Evolutionary conservation across 1,140 invertebrate genomes (phyloP), one percentile per base, ranked within the genome.

Genomic region (Procambarus virginalis): DNA sequence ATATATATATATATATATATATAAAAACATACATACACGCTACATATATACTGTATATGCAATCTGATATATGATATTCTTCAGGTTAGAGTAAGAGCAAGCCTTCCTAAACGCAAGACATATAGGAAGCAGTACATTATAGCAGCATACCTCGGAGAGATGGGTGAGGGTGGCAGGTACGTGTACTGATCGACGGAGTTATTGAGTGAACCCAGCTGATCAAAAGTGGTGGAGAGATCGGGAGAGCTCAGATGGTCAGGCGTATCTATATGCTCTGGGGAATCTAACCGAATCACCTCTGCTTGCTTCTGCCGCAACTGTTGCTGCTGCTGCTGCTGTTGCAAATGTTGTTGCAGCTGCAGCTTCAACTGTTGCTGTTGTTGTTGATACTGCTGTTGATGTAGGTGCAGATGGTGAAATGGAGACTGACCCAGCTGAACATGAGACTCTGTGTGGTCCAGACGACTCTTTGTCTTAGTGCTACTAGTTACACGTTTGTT

Each of bases 81-180:
- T 84, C 20, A 58, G 82, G 49, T 83, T 58, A 89, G 84, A 85
- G 73, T 49, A 45, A 60, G 84, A 85, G 84, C 49, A 85, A 85
- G 84, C 70, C 84, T 77, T 51, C 83, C 20, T 77, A n/a, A 77
- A 58, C 60, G n/a, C 49, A 85, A 77, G 10, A 17, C 34, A 77
- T 34, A 73, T 20, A 77, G 46, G 68, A 14, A 20, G 45, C n/a
- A 17, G 34, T 20, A 20, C 4, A 55, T 12, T 9, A 12, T 49
- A 51, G 48, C 48, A 14, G 46, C 73, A 64, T 85, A 91, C 91
- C 91, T 91, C 73, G 91, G 91, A 83, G 91, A 91, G 68, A 91
- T 91, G 68, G 91, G 91, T 88, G 91, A 91, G 85, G 91, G 91
- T 88, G 91, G 91, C 82, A 91, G 91, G 86, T 91, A 91, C 85